These are phyloP conservation scores for Spilarctia lutea DNA, from an alignment of 2,888 invertebrate species.

Conservation along the genomic window DNA sequence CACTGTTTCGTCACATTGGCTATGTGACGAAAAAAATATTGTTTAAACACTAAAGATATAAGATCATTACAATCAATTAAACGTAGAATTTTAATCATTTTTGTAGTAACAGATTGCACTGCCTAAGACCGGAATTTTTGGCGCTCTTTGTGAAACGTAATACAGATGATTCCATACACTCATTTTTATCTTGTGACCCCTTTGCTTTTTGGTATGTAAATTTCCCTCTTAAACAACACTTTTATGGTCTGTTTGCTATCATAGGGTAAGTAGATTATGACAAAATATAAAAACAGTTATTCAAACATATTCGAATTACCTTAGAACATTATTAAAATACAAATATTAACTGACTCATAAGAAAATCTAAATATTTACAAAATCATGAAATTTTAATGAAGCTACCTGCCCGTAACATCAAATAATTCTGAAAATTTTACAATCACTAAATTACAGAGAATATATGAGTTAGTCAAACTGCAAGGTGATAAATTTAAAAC, in stretches of 20 bases:
- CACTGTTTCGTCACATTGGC: no score
- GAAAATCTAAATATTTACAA: background rate
- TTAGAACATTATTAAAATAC: background rate
- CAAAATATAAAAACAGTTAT: background rate
- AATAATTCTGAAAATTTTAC: background rate
- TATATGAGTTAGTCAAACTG: background rate
- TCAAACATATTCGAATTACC: background rate
- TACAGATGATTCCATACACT: no score
- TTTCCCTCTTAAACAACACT: no score
- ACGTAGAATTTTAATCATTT: background rate
- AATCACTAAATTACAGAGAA: background rate
- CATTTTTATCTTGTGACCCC: no score
- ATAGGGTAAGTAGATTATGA: no score
- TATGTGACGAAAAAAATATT: background rate
- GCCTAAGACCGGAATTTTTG: no score
- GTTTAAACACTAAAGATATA: background rate
- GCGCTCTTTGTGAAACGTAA: no score
- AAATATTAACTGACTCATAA: background rate
- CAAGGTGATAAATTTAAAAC: background rate
- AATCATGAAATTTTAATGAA: background rate
- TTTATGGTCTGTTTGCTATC: no score
- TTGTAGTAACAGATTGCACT: no score
- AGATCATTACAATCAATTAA: background rate
- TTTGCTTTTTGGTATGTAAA: no score
- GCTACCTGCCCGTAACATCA: background rate